Base-by-base conservation (phyloP, 1,140 invertebrate species). In the Homalodisca vitripennis region DNA sequence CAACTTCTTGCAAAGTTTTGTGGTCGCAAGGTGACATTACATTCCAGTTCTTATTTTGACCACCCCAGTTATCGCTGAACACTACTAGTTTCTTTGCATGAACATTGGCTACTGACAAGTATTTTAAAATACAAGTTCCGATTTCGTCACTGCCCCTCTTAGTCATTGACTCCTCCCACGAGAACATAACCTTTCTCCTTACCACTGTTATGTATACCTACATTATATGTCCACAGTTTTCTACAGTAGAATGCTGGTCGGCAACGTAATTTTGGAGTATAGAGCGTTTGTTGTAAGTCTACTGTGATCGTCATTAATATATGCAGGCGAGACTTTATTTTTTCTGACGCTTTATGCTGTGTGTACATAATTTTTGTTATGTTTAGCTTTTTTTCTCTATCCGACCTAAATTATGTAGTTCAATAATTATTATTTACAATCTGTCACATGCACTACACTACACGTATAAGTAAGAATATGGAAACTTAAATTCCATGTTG, bases 191-290 rank as follows among this genome's bases (percentile, higher is more conserved):
- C 72, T 2, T 14, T 60, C 60, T 62, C 47, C 66, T 46, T 66
- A 13, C 67, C 55, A 12, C 71, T 30, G 41, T 73, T 34, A 53
- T 72, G 67, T 51, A 73, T 67, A 30, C 48, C 60, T 30, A 73
- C 48, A 29, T 69, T 63, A 30, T 70, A 71, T 3, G 67, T 67
- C 62, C 67, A 73, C 31, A 73, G 63, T 55, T 73, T 67, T 29
- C 67, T 22, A 17, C 24, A 60, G 51, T 72, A 72, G 57, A 68
- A 71, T 47, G 66, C 31, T 0, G 31, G 31, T 41, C 63, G 27
- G 53, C 64, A 66, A 30, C 62, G 17, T 12, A 57, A 48, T 60
- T 55, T 22, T 48, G 69, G 69, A 13, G 34, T 71, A 32, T 48
- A 55, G 29, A 71, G 17, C 1, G 66, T 68, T 69, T 67, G 51